These are phyloP conservation scores for Microctenopoma stevenorrisi DNA, from an alignment of 2,797 vertebrate genomes.

Conservation along the genomic window DNA sequence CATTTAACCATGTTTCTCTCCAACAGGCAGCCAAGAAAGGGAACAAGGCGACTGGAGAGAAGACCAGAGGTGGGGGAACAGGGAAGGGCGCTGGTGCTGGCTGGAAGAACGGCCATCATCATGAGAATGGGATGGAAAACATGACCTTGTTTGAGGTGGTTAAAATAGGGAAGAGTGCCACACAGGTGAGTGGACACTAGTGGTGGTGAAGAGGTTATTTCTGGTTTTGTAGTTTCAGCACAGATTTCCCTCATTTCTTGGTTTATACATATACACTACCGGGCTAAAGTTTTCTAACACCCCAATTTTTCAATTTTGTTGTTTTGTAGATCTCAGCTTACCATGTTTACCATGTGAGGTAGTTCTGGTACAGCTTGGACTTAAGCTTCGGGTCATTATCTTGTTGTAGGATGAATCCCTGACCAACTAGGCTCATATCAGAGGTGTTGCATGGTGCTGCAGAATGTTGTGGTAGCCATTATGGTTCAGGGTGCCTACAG, in stretches of 20 bases:
- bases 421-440: no score
- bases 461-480: no score
- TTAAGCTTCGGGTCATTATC: no score
- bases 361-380: no score
- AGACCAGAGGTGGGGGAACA: conserved; percentile 84
- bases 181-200: conserved; percentile 86
- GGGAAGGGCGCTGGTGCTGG: conserved; percentile 82
- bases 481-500: no score
- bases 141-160: conserved; percentile 97
- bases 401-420: no score
- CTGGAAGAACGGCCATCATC: conserved; percentile 94
- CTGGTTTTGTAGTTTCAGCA: background rate
- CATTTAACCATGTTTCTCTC: conserved; percentile 1
- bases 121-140: conserved; percentile 96
- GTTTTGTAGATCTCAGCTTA: no score
- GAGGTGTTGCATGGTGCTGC: no score
- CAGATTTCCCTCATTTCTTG: background rate
- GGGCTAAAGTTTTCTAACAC: no score
- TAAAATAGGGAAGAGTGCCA: conserved; percentile 96
- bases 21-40: conserved; percentile 89
- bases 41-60: conserved; percentile 89
- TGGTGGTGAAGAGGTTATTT: background rate
- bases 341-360: no score
- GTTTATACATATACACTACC: no score
- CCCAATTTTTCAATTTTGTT: no score